Evolutionary conservation across 2,797 vertebrate species (phyloP).

Genomic region (Sebastes baramenuke): DNA sequence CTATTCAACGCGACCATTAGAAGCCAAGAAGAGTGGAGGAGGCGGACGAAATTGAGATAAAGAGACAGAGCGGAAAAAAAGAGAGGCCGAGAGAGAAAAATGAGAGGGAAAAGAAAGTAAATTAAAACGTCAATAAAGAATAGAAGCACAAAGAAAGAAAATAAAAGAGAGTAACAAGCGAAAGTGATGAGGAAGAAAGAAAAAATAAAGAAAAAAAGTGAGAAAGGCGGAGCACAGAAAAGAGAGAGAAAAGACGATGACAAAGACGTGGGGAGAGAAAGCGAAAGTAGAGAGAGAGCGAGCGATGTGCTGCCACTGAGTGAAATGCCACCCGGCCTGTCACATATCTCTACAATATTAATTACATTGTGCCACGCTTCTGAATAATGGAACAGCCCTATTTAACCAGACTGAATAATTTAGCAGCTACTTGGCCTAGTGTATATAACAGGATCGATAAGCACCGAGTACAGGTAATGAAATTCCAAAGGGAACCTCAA

Average conservation of each 20-base stretch:
- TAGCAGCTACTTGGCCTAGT: constrained; percentile 79
- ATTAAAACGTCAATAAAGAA: constrained; percentile 1
- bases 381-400: constrained; percentile 87
- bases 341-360: constrained; percentile 87
- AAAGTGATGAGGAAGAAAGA: neutral
- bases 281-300: constrained; percentile 40
- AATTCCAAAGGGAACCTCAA: constrained; percentile 74
- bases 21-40: neutral
- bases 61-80: neutral
- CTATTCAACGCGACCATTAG: constrained; percentile 30
- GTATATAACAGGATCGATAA: constrained; percentile 86
- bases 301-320: constrained; percentile 67
- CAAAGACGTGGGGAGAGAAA: constrained; percentile 33
- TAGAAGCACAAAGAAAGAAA: neutral
- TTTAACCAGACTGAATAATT: constrained; percentile 89
- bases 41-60: neutral
- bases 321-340: constrained; percentile 80
- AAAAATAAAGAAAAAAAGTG: neutral
- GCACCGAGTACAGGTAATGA: constrained; percentile 79
- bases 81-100: neutral
- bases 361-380: constrained; percentile 83
- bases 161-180: neutral
- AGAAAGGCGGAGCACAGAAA: constrained; percentile 6
- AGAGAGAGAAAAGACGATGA: constrained; percentile 7
- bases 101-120: neutral